These are phyloP conservation scores for Limenitis camilla DNA, from an alignment of 2,888 invertebrate genomes.

Conservation along the genomic window DNA sequence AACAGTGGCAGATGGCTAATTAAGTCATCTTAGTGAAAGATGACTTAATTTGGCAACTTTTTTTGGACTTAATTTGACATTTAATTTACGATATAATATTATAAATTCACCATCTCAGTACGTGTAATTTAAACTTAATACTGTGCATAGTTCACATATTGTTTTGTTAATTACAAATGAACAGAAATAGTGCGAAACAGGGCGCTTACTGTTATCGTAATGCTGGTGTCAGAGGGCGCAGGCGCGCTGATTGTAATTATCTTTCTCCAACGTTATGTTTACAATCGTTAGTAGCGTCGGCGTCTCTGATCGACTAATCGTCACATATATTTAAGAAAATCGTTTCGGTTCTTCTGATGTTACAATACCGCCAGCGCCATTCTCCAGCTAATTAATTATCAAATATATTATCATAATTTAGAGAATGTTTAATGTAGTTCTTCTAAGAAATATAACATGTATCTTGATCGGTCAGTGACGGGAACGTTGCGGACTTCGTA, in stretches of 20 bases:
- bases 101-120: no score
- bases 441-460: constrained; percentile 18
- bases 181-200: constrained; percentile 9
- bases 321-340: constrained; percentile 39
- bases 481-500: constrained; percentile 56
- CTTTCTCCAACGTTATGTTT: constrained; percentile 47
- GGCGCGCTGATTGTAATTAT: constrained; percentile 38
- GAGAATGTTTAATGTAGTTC: constrained; percentile 17
- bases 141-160: no score
- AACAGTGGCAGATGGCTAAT: no score
- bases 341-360: constrained; percentile 30
- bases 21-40: no score
- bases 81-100: no score
- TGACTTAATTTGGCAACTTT: no score
- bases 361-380: constrained; percentile 19
- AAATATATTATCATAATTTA: constrained; percentile 12
- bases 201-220: constrained; percentile 34
- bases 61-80: no score
- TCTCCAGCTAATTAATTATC: constrained; percentile 11
- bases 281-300: constrained; percentile 41
- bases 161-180: no score
- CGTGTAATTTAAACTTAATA: no score
- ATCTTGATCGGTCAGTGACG: constrained; percentile 45
- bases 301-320: constrained; percentile 54
- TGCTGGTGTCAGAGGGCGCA: constrained; percentile 58